A percentile compares a stretch with the other conserved stretches of the same genome.
Conservation (phyloP, 2,888 invertebrate genomes). For the Ceriagrion tenellum region DNA sequence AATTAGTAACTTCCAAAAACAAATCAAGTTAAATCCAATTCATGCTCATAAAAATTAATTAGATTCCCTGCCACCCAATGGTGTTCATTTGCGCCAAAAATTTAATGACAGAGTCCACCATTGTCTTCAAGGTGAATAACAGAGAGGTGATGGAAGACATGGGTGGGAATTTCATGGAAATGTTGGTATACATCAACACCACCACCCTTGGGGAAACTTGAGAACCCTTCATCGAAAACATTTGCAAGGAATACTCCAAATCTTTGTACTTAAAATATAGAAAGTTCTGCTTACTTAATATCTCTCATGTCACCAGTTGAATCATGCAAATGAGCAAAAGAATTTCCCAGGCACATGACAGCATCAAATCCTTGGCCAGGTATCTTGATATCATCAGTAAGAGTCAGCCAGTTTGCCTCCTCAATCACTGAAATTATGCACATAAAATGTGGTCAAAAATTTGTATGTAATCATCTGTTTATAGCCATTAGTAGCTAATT, state of each 20-base stretch:
- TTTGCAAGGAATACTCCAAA: too few species aligned
- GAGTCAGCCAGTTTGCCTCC: slow-evolving; percentile 93
- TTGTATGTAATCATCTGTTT: too few species aligned
- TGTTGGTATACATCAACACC: too few species aligned
- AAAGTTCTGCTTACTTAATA: slow-evolving; percentile 81
- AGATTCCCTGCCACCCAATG: neutral
- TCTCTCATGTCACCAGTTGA: slow-evolving; percentile 88
- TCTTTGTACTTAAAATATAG: neutral
- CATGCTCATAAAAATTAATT: slow-evolving; percentile 74
- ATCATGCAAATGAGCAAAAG: slow-evolving; percentile 93
- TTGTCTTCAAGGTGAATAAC: neutral
- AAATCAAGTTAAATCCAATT: neutral
- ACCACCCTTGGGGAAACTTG: too few species aligned
- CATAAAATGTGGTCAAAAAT: too few species aligned
- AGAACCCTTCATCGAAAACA: too few species aligned
- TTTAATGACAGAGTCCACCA: too few species aligned
- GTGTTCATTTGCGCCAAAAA: too few species aligned
- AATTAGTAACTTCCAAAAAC: neutral
- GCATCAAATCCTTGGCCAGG: slow-evolving; percentile 89
- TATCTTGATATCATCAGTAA: slow-evolving; percentile 86
- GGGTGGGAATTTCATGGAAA: too few species aligned
- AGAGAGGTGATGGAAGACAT: neutral
- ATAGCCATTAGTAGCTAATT: too few species aligned
- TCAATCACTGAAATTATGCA: slow-evolving; percentile 85
- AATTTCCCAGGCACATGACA: slow-evolving; percentile 93